These are phyloP conservation scores for Andrena haemorrhoa DNA, from an alignment of 2,888 invertebrate genomes.

Conservation along the genomic window DNA sequence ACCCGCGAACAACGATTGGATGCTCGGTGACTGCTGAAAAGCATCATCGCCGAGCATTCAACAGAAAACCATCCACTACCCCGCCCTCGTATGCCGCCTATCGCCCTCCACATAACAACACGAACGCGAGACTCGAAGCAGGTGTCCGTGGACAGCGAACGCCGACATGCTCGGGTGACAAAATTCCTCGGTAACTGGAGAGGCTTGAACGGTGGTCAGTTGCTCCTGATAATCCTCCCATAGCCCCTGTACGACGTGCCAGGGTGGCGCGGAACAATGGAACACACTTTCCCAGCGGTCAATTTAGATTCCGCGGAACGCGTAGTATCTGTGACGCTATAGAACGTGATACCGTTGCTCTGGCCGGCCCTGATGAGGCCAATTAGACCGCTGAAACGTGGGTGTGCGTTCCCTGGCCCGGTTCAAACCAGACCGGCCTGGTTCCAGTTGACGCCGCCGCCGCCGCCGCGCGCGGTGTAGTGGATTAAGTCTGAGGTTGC, in stretches of 20 bases:
- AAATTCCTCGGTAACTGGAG: conserved; percentile 48
- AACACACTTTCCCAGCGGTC: background rate
- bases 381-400: conserved; percentile 10
- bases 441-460: background rate
- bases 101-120: background rate
- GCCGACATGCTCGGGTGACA: conserved; percentile 24
- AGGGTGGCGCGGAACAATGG: background rate
- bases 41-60: background rate
- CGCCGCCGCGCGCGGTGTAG: background rate
- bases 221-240: background rate
- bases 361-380: background rate
- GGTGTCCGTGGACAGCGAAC: background rate
- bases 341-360: background rate
- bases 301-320: background rate
- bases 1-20: background rate
- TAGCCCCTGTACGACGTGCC: background rate
- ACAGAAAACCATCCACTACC: background rate
- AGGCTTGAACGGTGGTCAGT: background rate
- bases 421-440: background rate
- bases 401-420: background rate
- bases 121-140: no score
- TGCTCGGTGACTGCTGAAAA: background rate
- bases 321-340: background rate
- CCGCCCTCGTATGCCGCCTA: background rate
- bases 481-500: background rate